phyloP scores from a whole-genome alignment of 1,140 invertebrate genomes.

The Diachasmimorpha longicaudata region DNA sequence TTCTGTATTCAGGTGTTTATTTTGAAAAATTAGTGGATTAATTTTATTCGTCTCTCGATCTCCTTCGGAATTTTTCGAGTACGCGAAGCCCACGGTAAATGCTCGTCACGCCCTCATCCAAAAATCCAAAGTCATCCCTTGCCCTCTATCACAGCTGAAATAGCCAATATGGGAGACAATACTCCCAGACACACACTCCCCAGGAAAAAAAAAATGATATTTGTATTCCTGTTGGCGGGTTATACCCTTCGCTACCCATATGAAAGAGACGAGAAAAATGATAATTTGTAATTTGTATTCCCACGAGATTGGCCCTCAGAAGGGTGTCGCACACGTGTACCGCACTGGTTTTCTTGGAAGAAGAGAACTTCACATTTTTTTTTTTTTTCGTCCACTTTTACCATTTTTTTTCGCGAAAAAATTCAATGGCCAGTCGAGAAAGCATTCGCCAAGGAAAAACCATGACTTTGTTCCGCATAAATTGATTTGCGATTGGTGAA shows the following conservation, averaged over 20 bases:
- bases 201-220: conserved; percentile 16
- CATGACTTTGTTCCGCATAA: neutral
- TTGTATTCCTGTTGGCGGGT: conserved; percentile 11
- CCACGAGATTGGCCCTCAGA: conserved; percentile 15
- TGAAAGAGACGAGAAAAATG: conserved; percentile 10
- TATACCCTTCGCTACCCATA: neutral
- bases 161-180: conserved; percentile 2
- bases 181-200: neutral
- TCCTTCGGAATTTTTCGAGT: neutral
- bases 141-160: neutral
- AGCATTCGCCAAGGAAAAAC: neutral
- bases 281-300: conserved; percentile 31
- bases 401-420: neutral
- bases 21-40: too few species aligned
- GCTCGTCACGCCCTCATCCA: conserved; percentile 8
- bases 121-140: neutral
- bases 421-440: neutral
- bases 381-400: neutral
- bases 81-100: neutral
- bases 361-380: neutral
- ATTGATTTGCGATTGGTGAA: neutral
- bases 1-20: too few species aligned
- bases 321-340: conserved; percentile 17
- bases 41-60: too few species aligned
- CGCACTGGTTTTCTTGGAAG: neutral